Conservation (phyloP, 2,113 vertebrate genomes). For the Corythoichthys intestinalis region DNA sequence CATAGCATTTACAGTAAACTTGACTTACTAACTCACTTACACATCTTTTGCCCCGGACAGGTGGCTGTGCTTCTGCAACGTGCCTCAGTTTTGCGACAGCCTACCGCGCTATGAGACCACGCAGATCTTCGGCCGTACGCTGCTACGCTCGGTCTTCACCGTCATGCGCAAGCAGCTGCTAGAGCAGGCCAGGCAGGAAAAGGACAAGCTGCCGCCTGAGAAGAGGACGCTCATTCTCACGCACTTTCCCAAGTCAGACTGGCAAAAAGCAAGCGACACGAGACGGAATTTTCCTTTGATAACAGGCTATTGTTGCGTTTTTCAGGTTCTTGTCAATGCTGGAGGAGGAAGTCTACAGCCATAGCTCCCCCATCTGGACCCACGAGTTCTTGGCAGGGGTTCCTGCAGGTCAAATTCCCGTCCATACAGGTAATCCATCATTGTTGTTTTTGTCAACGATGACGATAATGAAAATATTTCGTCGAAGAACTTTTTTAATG, state of each 20-base stretch:
- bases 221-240: constrained; percentile 97
- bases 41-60: constrained; percentile 54
- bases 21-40: no score
- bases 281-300: background rate
- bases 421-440: constrained; percentile 56
- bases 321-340: constrained; percentile 95
- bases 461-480: no score
- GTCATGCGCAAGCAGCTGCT: constrained; percentile 94
- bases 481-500: no score
- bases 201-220: constrained; percentile 94
- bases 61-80: constrained; percentile 98
- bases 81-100: constrained; percentile 98
- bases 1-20: no score
- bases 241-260: constrained; percentile 95
- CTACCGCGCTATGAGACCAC: constrained; percentile 94
- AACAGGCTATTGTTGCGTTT: background rate
- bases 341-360: constrained; percentile 97
- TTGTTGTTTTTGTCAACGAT: background rate
- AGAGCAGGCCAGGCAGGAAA: constrained; percentile 95
- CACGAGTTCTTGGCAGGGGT: constrained; percentile 85
- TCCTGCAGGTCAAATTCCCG: constrained; percentile 80
- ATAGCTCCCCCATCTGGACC: constrained; percentile 96
- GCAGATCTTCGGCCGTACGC: constrained; percentile 91
- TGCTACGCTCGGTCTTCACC: constrained; percentile 93
- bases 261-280: background rate